These are phyloP conservation scores for Carlito syrichta DNA, from an alignment of 2,113 vertebrate species.

Conservation along the genomic window DNA sequence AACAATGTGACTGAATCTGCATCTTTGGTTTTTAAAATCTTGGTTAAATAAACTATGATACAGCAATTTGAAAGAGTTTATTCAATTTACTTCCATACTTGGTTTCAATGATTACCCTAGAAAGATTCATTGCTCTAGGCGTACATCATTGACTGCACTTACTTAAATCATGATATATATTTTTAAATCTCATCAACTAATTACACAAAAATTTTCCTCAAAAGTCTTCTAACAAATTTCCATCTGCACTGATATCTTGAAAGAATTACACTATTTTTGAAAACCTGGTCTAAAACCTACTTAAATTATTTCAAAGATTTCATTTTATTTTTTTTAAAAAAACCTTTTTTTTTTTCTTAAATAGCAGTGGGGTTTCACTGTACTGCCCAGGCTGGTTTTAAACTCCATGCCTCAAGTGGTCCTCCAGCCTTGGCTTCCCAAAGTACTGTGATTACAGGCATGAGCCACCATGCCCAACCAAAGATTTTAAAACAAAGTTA, in stretches of 20 bases:
- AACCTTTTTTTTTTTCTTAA: too few relatives aligned
- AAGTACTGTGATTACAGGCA: too few relatives aligned
- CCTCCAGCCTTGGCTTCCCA: too few relatives aligned
- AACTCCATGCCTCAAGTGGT: too few relatives aligned
- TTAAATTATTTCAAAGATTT: constrained; percentile 1
- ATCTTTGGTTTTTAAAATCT: neutral
- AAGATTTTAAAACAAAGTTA: neutral
- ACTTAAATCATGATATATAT: neutral
- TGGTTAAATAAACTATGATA: neutral
- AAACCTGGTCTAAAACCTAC: neutral
- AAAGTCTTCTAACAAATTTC: neutral
- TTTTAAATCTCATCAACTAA: neutral
- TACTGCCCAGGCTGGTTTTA: too few relatives aligned
- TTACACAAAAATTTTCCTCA: neutral
- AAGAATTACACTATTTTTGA: neutral
- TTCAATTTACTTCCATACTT: neutral
- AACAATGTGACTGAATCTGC: neutral
- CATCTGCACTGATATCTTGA: neutral
- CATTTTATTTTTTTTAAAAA: neutral
- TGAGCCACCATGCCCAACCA: too few relatives aligned
- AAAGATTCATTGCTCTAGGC: neutral
- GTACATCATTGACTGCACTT: neutral
- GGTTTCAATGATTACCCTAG: neutral
- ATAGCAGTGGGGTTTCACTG: too few relatives aligned
- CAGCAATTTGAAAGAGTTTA: neutral